Conservation (phyloP, 2,113 vertebrate species). For the Coryphaenoides rupestris region DNA sequence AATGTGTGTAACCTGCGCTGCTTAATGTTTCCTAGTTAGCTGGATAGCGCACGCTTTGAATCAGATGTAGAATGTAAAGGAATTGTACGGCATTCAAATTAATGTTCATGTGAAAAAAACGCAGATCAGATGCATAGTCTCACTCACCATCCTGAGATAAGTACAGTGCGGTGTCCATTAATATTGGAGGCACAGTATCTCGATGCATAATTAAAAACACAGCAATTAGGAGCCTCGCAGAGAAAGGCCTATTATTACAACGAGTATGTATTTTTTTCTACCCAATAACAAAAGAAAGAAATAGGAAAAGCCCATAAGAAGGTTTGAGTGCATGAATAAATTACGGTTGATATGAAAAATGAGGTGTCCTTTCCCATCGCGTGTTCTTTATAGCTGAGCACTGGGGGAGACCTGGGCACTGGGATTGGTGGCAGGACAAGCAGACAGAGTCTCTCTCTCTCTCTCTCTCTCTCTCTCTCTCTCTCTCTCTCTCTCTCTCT, state of each 20-base stretch:
- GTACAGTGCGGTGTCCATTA: neutral
- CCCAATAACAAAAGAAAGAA: neutral
- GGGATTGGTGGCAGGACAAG: conserved; percentile 46
- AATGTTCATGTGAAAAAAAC: neutral
- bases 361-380: conserved; percentile 54
- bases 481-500: conserved; percentile 20
- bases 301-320: neutral
- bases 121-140: neutral
- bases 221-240: neutral
- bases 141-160: neutral
- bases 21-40: too few species aligned
- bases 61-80: neutral
- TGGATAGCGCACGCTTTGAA: neutral
- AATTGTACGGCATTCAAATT: neutral
- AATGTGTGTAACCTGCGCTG: too few species aligned
- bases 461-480: conserved; percentile 9
- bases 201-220: neutral
- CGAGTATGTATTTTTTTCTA: neutral
- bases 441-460: conserved; percentile 57
- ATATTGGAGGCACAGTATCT: too few species aligned
- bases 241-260: neutral
- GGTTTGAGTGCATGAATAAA: conserved; percentile 27
- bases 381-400: conserved; percentile 49
- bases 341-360: conserved; percentile 49
- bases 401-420: conserved; percentile 34